Evolutionary conservation across 1,140 invertebrate genomes (phyloP), one percentile per base, ranked within the genome.

Genomic region (Drosophila tsacasi): DNA sequence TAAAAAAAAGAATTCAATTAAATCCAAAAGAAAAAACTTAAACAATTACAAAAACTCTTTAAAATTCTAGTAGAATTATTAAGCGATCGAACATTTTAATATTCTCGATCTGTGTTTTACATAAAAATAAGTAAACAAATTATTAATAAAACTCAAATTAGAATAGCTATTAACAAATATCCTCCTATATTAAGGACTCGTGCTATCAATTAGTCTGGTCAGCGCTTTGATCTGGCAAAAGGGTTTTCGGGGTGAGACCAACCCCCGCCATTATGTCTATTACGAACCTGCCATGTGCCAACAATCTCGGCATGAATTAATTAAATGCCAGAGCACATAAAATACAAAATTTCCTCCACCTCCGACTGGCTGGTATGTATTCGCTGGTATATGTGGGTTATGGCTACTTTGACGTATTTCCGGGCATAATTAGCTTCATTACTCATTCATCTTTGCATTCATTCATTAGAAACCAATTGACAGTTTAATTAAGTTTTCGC

Each of bases 401-500:
- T 40, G 72, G 60, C 59, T 71, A 66, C 69, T 76, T 68, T 79
- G 55, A 89, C 49, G 73, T 59, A 76, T 71, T 91, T 64, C 54
- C 57, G 57, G 58, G n/a, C 63, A 65, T 85, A 85, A 91, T 90
- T 91, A 76, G 65, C 47, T 67, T 79, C 69, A 81, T 86, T 76
- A 90, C 52, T 83, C 90, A 86, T 79, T 81, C 81, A 87, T 76
- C 62, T 67, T 77, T 75, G 58, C 71, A 83, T 79, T 74, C 66
- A 76, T 86, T 71, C 77, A 86, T 90, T 85, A 78, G 73, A 78
- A 69, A 76, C 71, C 76, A 89, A 85, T 89, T 84, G 74, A 83
- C 89, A 91, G 71, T 72, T 81, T 89, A 91, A 91, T 91, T 91
- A 82, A 80, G 79, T 62, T 75, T 86, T 66, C 65, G 61, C 62